Evolutionary conservation across 1,140 invertebrate species (phyloP).

Genomic region (Hycleus cichorii): DNA sequence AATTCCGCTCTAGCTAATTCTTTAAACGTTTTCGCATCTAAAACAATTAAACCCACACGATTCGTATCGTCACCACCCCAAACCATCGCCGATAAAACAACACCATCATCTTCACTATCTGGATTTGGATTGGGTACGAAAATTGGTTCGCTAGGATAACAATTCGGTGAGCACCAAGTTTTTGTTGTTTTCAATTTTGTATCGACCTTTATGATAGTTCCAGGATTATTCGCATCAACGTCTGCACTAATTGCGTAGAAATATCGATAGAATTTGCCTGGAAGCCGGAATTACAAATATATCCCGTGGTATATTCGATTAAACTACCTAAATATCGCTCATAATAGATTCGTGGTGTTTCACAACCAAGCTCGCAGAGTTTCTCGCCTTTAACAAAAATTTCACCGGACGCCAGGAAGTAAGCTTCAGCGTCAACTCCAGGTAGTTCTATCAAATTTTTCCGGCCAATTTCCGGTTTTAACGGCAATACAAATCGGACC

Average conservation of each 20-base stretch:
- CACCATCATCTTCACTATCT: slow-evolving; percentile 61
- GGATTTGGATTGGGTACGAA: slow-evolving; percentile 67
- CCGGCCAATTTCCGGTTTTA: slow-evolving; percentile 13
- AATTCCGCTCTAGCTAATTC: slow-evolving; percentile 64
- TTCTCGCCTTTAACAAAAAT: slow-evolving; percentile 56
- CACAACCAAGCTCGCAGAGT: slow-evolving; percentile 68
- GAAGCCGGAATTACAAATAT: too few relatives aligned
- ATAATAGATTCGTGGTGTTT: slow-evolving; percentile 77
- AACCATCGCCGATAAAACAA: slow-evolving; percentile 61
- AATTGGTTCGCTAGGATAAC: slow-evolving; percentile 81
- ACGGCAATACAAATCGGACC: slow-evolving; percentile 61
- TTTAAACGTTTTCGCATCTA: slow-evolving; percentile 58
- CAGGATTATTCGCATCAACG: slow-evolving; percentile 72
- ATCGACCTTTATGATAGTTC: slow-evolving; percentile 65
- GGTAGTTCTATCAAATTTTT: slow-evolving; percentile 45
- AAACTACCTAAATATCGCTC: slow-evolving; percentile 35
- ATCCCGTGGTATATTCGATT: too few relatives aligned
- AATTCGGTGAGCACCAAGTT: slow-evolving; percentile 64
- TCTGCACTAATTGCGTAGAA: slow-evolving; percentile 87
- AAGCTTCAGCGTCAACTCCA: slow-evolving; percentile 47
- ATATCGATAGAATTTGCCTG: slow-evolving; percentile 64
- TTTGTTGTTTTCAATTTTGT: slow-evolving; percentile 52
- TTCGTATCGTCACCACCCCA: slow-evolving; percentile 53
- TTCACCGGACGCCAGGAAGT: slow-evolving; percentile 41
- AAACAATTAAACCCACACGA: slow-evolving; percentile 57